Base-by-base conservation (phyloP, 2,888 invertebrate genomes). In the Dendrolimus houi region DNA sequence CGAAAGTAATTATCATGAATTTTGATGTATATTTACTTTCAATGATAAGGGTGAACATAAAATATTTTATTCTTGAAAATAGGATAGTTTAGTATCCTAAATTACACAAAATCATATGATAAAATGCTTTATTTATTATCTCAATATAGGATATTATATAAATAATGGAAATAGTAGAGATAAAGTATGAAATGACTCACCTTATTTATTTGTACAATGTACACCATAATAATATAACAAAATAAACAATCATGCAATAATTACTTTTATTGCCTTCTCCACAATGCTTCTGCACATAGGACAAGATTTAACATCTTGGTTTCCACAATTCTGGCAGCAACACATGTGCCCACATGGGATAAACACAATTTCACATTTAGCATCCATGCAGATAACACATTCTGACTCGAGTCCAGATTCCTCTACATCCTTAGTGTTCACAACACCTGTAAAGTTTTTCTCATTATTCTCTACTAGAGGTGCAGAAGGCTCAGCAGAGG, bases 281-380 rank as follows among this genome's bases (percentile, higher is more conserved):
- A 97, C 95, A 42, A 69, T 73, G 60, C 91, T 91, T 72, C 97
- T 92, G 77, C 97, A 97, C 92, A 97, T 92, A 8, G 97, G 97
- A 81, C 97, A 97, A 60, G 85, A 86, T 1, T 80, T 76, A 59
- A 95, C 83, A 40, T 92, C 84, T 68, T 87, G 85, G 62, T 83
- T 77, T 55, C 95, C 93, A 85, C 97, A 97, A 56, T 81, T 77
- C 56, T 91, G 81, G 81, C 97, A 97, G 76, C 95, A 95, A 76
- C 97, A 97, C 75, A 96, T 93, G 81, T 97, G 97, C 58, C 97
- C 97, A 78, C 97, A 97, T 58, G 96, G 96, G 68, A 97, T 92
- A 89, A 96, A 96, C 71, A 97, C 94, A 56, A 96, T 92, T 79
- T 94, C 93, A 67, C 85, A 83, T 79, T 90, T 91, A 65, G 88